phyloP scores from a whole-genome alignment of 2,797 vertebrate species.

The Aratinga solstitialis region DNA sequence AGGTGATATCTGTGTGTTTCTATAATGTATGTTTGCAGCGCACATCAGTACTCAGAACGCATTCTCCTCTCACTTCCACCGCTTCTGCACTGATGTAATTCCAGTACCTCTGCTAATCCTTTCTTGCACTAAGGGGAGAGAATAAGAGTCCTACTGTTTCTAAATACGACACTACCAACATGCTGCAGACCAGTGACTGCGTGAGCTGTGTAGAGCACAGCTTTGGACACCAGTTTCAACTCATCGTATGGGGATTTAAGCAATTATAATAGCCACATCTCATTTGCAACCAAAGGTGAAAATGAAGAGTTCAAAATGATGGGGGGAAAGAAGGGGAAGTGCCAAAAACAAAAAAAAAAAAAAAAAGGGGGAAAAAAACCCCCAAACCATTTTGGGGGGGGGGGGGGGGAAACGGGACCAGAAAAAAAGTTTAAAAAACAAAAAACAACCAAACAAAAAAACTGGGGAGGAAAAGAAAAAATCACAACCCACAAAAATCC shows the following conservation, averaged over 20 bases:
- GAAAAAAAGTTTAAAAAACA: no score
- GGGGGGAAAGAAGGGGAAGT: background rate
- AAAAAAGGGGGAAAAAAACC: no score
- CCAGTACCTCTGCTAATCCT: background rate
- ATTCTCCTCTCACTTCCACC: background rate
- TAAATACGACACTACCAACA: background rate
- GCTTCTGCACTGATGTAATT: slow-evolving; percentile 4
- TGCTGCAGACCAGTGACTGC: background rate
- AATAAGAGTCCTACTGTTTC: background rate
- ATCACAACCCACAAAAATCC: no score
- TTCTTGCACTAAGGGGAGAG: background rate
- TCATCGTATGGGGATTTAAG: background rate
- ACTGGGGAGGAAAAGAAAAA: no score
- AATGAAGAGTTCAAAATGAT: background rate
- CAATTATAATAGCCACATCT: background rate
- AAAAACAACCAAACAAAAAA: no score
- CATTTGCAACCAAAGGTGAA: background rate
- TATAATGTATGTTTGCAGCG: background rate
- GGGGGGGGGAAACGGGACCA: no score
- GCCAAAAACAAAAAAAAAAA: no score
- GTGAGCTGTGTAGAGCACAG: background rate
- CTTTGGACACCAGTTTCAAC: background rate
- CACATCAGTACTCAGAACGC: background rate
- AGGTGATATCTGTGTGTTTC: background rate
- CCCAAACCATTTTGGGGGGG: no score